Evolutionary conservation across 2,113 vertebrate genomes (phyloP).

Genomic region (Patagioenas fasciata): DNA sequence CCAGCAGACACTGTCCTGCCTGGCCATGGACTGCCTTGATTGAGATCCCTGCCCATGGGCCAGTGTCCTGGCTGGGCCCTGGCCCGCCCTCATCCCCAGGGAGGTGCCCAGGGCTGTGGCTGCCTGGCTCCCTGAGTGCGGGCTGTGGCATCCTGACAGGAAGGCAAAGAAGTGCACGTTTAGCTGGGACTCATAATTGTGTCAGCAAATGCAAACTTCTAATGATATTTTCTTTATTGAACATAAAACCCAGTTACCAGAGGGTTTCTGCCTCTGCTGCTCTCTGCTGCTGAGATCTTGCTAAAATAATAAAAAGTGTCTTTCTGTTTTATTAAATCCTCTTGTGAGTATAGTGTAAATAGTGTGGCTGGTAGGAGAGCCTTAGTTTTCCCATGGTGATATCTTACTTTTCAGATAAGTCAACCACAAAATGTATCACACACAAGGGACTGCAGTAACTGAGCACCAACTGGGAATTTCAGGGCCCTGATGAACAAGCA

Average conservation of each 20-base stretch:
- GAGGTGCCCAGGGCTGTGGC: not conserved
- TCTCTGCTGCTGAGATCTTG: not conserved
- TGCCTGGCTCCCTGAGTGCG: not conserved
- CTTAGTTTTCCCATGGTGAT: not conserved
- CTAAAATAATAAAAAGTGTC: not conserved
- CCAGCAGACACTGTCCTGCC: not conserved
- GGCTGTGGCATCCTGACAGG: accelerated
- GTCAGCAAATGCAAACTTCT: not conserved
- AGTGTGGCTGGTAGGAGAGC: not conserved
- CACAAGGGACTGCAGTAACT: constrained; percentile 63
- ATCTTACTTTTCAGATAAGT: constrained; percentile 60
- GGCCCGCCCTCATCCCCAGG: not conserved
- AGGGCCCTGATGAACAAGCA: constrained; percentile 72
- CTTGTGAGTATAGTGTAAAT: not conserved
- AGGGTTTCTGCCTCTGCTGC: not conserved
- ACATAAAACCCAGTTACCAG: not conserved
- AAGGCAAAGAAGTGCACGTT: not conserved
- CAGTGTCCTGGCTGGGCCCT: not conserved
- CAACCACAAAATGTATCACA: constrained; percentile 63
- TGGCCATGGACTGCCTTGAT: not conserved
- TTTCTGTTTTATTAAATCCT: not conserved
- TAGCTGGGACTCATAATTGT: not conserved
- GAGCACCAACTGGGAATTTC: constrained; percentile 64
- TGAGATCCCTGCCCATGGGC: not conserved
- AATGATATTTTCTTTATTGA: not conserved